Evolutionary conservation across 2,797 vertebrate species (phyloP), one percentile per base, ranked within the genome.

Genomic region (Centroberyx gerrardi): DNA sequence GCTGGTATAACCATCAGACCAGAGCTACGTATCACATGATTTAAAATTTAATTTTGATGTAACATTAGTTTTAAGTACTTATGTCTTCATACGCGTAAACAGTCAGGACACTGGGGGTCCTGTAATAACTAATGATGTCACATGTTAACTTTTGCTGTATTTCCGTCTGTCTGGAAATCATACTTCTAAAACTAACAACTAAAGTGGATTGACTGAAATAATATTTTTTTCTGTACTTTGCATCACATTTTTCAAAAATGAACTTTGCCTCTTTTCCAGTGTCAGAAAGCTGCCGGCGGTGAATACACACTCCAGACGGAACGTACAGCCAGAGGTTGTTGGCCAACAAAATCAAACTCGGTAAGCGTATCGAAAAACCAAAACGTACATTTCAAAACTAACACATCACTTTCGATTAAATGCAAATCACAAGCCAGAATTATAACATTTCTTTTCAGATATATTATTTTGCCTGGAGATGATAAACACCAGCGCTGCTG

Each of bases 331-430:
- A 48, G 15, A 72, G 22, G 62, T 49, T 70, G 22, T 46, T 0
- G 49, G 81, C 74, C 67, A 85, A 81, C 51, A 62, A 76, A 78
- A 85, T 84, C 65, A 84, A 72, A 65, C 72, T 54, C 3, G 0
- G 59, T 8, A 5, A 71, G 33, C 5, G 0, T 59, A n/a, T 22
- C 72, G 73, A 78, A 70, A 74, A 79, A 82, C 56, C 59, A 78
- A 80, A 77, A 56, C 54, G 58, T 40, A 68, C 0, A 3, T 33
- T 67, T 67, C 58, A 65, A 28, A 66, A 38, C 67, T 81, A 78
- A 85, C 78, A 15, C 78, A 81, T 89, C 78, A 75, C 71, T 63
- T 85, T 76, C 3, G 6, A 86, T 87, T 61, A 86, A 56, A 82
- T 51, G 1, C 17, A 71, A 70, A 17, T 48, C 0, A 2, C 2